phyloP scores from a whole-genome alignment of 2,113 vertebrate genomes.

The Cynoglossus semilaevis region DNA sequence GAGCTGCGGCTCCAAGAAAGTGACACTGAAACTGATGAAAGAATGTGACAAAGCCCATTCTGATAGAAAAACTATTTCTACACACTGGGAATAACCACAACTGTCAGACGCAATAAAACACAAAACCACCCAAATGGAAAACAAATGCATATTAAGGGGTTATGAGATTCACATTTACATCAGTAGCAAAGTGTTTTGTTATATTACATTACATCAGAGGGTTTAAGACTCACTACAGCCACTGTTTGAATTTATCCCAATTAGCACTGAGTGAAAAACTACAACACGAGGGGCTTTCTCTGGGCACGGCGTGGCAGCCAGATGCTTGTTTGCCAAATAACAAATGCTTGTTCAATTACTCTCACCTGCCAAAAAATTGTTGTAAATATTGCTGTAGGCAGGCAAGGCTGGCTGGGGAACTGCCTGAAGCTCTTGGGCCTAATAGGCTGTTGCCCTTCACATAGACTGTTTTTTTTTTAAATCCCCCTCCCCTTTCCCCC shows the following conservation, averaged over 20 bases:
- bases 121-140: background rate
- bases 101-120: background rate
- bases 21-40: background rate
- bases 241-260: constrained; percentile 45
- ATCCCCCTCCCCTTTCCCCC: background rate
- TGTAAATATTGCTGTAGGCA: constrained; percentile 65
- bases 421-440: constrained; percentile 43
- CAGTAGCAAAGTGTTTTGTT: constrained; percentile 1
- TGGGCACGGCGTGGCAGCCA: constrained; percentile 32
- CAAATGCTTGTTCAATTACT: constrained; percentile 62
- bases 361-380: constrained; percentile 63
- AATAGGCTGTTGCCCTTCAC: constrained; percentile 29
- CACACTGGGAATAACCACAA: background rate
- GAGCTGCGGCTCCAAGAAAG: background rate
- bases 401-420: constrained; percentile 38
- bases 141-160: background rate
- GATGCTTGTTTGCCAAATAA: constrained; percentile 58
- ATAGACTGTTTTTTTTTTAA: constrained; percentile 24
- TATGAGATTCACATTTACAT: background rate
- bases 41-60: background rate
- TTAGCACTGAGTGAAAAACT: constrained; percentile 58
- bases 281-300: constrained; percentile 36
- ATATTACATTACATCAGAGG: constrained; percentile 23
- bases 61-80: constrained; percentile 5
- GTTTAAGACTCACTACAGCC: constrained; percentile 45